phyloP scores from a whole-genome alignment of 2,113 vertebrate species.

The Sterrhoptilus dennistouni region DNA sequence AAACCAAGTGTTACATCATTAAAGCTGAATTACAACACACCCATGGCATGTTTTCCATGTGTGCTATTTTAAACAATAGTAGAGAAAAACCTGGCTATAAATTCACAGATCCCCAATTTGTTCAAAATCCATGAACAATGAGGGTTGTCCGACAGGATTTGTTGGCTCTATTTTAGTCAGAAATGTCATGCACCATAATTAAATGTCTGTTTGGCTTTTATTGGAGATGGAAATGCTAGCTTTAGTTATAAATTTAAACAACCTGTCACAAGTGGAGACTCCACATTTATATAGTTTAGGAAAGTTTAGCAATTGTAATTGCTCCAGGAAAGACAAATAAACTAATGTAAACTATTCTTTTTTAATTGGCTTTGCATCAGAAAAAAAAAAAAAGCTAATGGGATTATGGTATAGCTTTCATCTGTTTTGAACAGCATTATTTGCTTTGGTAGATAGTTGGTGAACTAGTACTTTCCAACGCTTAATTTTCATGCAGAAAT shows the following conservation, averaged over 20 bases:
- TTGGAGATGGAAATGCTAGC: slow-evolving; percentile 69
- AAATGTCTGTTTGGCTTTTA: slow-evolving; percentile 78
- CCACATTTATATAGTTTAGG: slow-evolving; percentile 62
- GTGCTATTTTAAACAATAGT: slow-evolving; percentile 79
- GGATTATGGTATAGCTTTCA: slow-evolving; percentile 48
- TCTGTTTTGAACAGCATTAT: slow-evolving; percentile 3
- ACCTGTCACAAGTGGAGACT: slow-evolving; percentile 66
- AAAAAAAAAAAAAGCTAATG: slow-evolving; percentile 29
- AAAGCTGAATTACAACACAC: slow-evolving; percentile 77
- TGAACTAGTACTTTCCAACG: not conserved
- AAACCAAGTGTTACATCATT: slow-evolving; percentile 84
- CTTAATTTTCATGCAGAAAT: not conserved
- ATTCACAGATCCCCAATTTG: slow-evolving; percentile 79
- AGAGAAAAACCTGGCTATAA: slow-evolving; percentile 76
- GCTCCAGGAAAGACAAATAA: slow-evolving; percentile 75
- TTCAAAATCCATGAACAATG: slow-evolving; percentile 71
- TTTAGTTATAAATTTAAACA: slow-evolving; percentile 77
- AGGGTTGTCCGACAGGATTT: slow-evolving; percentile 72
- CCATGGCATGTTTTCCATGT: slow-evolving; percentile 78
- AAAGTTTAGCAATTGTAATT: slow-evolving; percentile 71
- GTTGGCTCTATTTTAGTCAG: slow-evolving; percentile 85
- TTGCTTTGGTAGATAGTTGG: slow-evolving; percentile 10
- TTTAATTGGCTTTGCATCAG: slow-evolving; percentile 60
- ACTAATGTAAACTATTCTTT: slow-evolving; percentile 67
- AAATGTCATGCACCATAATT: slow-evolving; percentile 84